Evolutionary conservation across 2,888 invertebrate species (phyloP).

Genomic region (Drosophila anceps): DNA sequence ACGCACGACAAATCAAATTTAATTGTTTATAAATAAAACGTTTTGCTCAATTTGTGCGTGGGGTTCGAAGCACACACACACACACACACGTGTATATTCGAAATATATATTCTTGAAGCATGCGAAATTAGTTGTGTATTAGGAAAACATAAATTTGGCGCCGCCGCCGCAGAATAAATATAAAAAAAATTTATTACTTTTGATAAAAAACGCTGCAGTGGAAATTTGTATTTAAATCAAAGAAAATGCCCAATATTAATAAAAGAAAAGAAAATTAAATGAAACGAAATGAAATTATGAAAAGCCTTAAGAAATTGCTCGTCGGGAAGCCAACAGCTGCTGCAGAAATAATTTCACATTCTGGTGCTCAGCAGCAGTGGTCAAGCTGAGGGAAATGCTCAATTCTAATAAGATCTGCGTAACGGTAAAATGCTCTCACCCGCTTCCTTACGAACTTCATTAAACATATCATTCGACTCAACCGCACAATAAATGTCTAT

Average conservation of each 20-base stretch:
- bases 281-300: conserved; percentile 14
- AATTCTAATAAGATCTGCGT: neutral
- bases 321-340: conserved; percentile 52
- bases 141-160: conserved; percentile 75
- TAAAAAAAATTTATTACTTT: conserved; percentile 70
- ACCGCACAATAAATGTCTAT: conserved; percentile 76
- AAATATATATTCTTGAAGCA: conserved; percentile 22
- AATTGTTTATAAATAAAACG: conserved; percentile 82
- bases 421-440: neutral
- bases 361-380: neutral
- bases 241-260: conserved; percentile 39
- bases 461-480: conserved; percentile 64
- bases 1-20: conserved; percentile 78
- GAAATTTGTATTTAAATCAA: conserved; percentile 52
- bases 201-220: conserved; percentile 69
- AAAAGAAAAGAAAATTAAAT: neutral
- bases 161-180: conserved; percentile 65
- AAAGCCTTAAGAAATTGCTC: conserved; percentile 27
- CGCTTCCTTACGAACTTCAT: conserved; percentile 41
- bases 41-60: conserved; percentile 72
- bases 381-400: neutral
- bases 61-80: conserved; percentile 13
- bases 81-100: conserved; percentile 1
- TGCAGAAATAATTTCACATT: neutral
- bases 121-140: conserved; percentile 75